Base-by-base conservation (phyloP, 2,888 invertebrate genomes). In the Poecilus cupreus region DNA sequence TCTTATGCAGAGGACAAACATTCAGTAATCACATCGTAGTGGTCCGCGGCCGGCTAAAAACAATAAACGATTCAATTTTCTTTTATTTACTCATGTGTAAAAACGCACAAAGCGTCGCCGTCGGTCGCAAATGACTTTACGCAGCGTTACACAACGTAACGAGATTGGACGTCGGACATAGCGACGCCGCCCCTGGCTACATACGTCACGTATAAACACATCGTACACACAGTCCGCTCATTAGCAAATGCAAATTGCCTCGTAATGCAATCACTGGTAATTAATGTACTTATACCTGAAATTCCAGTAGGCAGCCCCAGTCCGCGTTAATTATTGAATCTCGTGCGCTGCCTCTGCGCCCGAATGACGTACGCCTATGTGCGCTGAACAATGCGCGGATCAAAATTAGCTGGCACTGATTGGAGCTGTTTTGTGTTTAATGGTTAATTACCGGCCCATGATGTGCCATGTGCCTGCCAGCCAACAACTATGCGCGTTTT, bases 211-310 rank as follows among this genome's bases (percentile, higher is more conserved):
- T n/a, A 72, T 20, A 46, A 24, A 22, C 60, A 26, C 54, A 54
- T 10, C 54, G 22, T 54, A 13, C 18, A 18, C 16, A 39, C 26
- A 64, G 37, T 60, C 60, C 70, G n/a, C 74, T 82, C 77, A 82
- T 82, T 82, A 82, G 72, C 79, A 79, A 76, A 82, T 82, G 82
- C 74, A 77, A 76, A 82, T 82, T 82, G 82, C 82, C 79, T 82
- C 74, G 70, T 82, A 82, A 82, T 79, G 77, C 79, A 77, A 82
- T 82, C 82, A 82, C 60, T 60, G 68, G 64, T 82, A 74, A 82
- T 81, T 81, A 81, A 81, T 81, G 74, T 81, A 80, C 80, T 80
- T 80, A 80, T 80, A 80, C 80, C 80, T 80, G 80, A 72, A 80
- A 80, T 80, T 72, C 72, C 80, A 80, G 72, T 80, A 72, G 80